A percentile compares a stretch with the other conserved stretches of the same genome.
phyloP scores from a whole-genome alignment of 1,140 invertebrate species.

The Lamellibrachia luymesi region DNA sequence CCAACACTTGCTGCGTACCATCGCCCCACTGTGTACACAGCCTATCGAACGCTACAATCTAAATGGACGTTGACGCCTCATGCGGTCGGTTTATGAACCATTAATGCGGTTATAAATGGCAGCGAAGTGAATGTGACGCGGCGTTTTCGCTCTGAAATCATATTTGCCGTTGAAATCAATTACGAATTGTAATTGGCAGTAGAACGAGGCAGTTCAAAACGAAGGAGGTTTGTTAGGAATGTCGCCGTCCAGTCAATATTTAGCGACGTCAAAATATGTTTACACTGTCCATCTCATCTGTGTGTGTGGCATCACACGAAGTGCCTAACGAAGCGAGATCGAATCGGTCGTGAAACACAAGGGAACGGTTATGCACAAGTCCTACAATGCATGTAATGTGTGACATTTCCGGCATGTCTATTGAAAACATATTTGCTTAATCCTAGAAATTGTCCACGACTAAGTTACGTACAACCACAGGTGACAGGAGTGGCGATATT shows the following conservation, averaged over 20 bases:
- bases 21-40: not conserved
- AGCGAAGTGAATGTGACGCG: too few species aligned
- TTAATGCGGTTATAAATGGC: conserved; percentile 4
- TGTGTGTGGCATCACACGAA: not conserved
- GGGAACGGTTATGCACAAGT: not conserved
- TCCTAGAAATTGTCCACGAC: not conserved
- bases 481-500: not conserved
- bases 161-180: not conserved
- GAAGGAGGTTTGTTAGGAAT: not conserved
- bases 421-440: not conserved
- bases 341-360: not conserved
- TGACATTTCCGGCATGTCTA: not conserved
- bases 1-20: too few species aligned
- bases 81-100: conserved; percentile 3
- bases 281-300: not conserved
- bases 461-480: not conserved
- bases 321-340: not conserved
- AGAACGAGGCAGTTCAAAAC: not conserved
- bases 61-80: not conserved
- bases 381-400: not conserved
- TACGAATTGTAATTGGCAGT: not conserved
- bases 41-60: not conserved
- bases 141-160: not conserved
- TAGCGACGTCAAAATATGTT: not conserved
- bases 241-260: not conserved